Conservation (phyloP, 2,888 invertebrate genomes). For the Acanthosepion lycidas region DNA sequence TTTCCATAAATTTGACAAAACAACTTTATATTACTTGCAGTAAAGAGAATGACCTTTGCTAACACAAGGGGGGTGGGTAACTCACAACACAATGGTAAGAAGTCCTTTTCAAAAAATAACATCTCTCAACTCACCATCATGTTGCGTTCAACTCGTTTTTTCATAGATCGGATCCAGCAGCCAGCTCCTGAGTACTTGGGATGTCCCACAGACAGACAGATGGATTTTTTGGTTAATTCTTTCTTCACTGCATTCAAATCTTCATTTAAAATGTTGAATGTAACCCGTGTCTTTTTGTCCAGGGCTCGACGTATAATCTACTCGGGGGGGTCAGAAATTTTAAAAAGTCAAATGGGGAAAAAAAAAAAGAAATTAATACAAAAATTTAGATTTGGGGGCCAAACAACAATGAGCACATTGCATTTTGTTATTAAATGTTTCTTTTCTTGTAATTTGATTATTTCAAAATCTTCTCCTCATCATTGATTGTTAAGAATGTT, state of each 20-base stretch:
- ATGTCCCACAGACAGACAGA: slow-evolving; percentile 78
- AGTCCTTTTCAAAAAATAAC: too few relatives aligned
- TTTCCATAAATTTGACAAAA: too few relatives aligned
- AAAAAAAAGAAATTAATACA: not conserved
- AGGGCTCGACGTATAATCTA: slow-evolving; percentile 75
- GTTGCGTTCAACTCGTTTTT: slow-evolving; percentile 76
- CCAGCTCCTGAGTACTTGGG: slow-evolving; percentile 85
- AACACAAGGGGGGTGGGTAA: too few relatives aligned
- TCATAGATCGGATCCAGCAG: slow-evolving; percentile 81
- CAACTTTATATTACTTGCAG: too few relatives aligned
- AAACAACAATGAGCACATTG: too few relatives aligned
- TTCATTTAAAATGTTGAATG: slow-evolving; percentile 81
- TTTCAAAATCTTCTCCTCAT: too few relatives aligned
- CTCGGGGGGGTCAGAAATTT: not conserved
- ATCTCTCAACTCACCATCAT: slow-evolving; percentile 69
- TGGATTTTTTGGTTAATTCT: slow-evolving; percentile 76
- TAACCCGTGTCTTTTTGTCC: slow-evolving; percentile 80
- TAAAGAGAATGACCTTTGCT: too few relatives aligned
- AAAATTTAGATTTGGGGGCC: too few relatives aligned
- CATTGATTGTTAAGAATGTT: too few relatives aligned
- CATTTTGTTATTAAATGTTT: too few relatives aligned
- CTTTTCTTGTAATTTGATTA: too few relatives aligned
- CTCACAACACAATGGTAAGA: too few relatives aligned
- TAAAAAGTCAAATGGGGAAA: not conserved
- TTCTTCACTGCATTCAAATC: slow-evolving; percentile 85